Percentiles rank a stretch among this genome's conserved stretches.
Conservation (phyloP, 2,797 vertebrate species). For the Channa striata region DNA sequence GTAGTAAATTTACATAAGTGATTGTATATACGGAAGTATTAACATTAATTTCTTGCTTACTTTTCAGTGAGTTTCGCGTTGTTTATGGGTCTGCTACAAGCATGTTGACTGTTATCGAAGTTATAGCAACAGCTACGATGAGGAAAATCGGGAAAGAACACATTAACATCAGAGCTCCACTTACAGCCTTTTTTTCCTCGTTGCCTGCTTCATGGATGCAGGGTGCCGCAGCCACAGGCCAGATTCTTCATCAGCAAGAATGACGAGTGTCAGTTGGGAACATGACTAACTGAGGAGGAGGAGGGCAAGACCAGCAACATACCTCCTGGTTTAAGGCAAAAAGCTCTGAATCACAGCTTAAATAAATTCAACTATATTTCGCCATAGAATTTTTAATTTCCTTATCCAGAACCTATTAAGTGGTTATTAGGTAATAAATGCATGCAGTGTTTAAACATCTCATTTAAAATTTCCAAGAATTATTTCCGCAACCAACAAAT, state of each 20-base stretch:
- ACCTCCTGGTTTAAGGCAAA: slow-evolving; percentile 38
- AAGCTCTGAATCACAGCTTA: background rate
- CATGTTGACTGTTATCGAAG: slow-evolving; percentile 15
- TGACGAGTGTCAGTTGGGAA: slow-evolving; percentile 39
- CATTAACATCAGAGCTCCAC: slow-evolving; percentile 32
- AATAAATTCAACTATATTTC: slow-evolving; percentile 7
- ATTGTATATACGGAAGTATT: too few relatives aligned
- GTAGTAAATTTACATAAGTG: too few relatives aligned
- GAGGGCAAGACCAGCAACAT: slow-evolving; percentile 30
- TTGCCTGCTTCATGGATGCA: slow-evolving; percentile 15
- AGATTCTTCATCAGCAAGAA: slow-evolving; percentile 48
- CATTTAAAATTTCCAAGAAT: background rate
- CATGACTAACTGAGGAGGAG: slow-evolving; percentile 42
- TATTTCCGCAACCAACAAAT: background rate
- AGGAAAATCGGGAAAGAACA: slow-evolving; percentile 6
- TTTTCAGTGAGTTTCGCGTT: slow-evolving; percentile 18
- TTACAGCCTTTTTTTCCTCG: background rate
- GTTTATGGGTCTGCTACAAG: slow-evolving; percentile 9
- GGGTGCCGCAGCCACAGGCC: slow-evolving; percentile 24
- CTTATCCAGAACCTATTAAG: background rate
- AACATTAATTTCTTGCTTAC: too few relatives aligned
- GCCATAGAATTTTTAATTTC: background rate
- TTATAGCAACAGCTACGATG: slow-evolving; percentile 39
- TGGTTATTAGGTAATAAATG: background rate
- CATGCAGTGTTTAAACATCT: background rate